phyloP scores from a whole-genome alignment of 2,113 vertebrate genomes.

The Rhinopomastus cyanomelas region DNA sequence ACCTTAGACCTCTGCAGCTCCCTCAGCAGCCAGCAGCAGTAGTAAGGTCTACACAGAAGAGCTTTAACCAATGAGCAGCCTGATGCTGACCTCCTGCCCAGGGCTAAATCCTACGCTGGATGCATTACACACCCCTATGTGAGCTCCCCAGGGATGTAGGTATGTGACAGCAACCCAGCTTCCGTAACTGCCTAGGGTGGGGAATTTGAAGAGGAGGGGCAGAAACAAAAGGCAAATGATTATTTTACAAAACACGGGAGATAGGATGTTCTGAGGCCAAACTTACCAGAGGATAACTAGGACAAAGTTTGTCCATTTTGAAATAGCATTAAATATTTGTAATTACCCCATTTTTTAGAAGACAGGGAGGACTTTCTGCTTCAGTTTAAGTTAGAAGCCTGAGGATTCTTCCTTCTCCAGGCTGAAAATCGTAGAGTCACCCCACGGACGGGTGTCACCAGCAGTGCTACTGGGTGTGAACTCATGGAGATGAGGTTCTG shows the following conservation, averaged over 20 bases:
- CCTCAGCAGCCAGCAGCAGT: neutral
- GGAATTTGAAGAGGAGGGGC: too few species aligned
- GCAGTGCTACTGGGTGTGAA: constrained; percentile 34
- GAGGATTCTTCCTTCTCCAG: neutral
- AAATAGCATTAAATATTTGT: constrained; percentile 36
- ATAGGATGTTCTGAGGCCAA: neutral
- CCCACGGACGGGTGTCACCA: constrained; percentile 26
- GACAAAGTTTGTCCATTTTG: constrained; percentile 15
- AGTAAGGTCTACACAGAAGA: neutral
- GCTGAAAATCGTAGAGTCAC: neutral
- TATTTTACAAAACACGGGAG: neutral
- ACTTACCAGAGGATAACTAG: constrained; percentile 8
- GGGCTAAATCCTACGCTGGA: neutral
- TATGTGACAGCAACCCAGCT: neutral
- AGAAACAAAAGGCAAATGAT: too few species aligned
- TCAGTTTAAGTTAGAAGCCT: neutral
- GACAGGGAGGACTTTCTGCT: neutral
- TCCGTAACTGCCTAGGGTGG: too few species aligned
- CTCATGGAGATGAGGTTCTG: neutral
- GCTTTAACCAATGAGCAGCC: neutral
- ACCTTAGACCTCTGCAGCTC: neutral
- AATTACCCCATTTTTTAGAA: constrained; percentile 36
- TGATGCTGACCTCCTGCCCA: neutral
- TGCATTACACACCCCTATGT: neutral
- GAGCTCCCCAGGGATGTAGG: fast-evolving